Conservation (phyloP, 2,113 vertebrate genomes). For the Glaucomys volans region DNA sequence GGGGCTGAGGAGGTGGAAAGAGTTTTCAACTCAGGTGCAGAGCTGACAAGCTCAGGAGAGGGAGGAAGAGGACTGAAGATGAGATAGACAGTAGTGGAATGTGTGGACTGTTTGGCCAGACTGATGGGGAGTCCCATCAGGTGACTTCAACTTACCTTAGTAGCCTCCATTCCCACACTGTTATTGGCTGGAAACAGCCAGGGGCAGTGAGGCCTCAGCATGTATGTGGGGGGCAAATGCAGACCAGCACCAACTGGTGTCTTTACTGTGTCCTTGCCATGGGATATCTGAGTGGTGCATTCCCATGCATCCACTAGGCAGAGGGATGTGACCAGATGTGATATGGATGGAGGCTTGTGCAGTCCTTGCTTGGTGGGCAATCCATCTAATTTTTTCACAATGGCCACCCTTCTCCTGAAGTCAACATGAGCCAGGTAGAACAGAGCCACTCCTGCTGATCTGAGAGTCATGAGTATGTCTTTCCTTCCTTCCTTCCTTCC, state of each 20-base stretch:
- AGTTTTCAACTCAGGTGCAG: neutral
- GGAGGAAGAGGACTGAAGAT: neutral
- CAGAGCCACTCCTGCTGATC: neutral
- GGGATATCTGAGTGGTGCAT: neutral
- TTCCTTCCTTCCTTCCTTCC: too few relatives aligned
- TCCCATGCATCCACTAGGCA: neutral
- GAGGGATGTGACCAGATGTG: neutral
- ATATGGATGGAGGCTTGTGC: neutral
- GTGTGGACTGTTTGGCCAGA: neutral
- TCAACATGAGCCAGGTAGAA: neutral
- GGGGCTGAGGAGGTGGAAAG: neutral
- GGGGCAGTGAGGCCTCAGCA: neutral
- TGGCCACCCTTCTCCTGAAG: neutral
- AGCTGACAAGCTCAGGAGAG: neutral
- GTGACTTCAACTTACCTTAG: neutral
- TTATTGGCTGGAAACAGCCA: neutral
- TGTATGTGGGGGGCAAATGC: fast-evolving
- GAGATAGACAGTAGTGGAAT: neutral
- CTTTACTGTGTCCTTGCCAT: neutral
- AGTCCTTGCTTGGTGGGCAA: neutral
- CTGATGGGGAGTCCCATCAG: too few relatives aligned
- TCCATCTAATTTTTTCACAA: neutral
- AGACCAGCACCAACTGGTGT: neutral
- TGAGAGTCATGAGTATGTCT: neutral
- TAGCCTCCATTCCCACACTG: neutral